Conservation (phyloP, 2,113 vertebrate species). For the Campylorhamphus procurvoides region DNA sequence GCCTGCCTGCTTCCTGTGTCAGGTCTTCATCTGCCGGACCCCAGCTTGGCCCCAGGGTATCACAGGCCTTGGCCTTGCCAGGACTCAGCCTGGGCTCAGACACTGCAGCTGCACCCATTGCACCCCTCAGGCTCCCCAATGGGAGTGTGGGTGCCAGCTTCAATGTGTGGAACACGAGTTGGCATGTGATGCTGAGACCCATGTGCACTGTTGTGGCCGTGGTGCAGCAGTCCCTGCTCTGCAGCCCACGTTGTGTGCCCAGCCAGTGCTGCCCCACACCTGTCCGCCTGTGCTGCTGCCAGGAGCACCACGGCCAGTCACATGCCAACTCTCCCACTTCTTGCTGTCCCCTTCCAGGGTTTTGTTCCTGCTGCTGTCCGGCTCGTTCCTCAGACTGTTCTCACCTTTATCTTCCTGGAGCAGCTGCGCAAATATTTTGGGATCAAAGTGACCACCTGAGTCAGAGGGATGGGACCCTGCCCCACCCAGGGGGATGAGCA, state of each 20-base stretch:
- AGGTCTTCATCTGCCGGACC: rapidly evolving
- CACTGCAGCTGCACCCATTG: neutral
- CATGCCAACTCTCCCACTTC: neutral
- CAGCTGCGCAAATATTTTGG: slow-evolving; percentile 88
- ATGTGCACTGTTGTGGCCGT: neutral
- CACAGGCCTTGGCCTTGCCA: neutral
- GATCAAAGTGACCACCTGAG: slow-evolving; percentile 80
- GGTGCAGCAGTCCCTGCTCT: neutral
- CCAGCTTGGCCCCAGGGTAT: rapidly evolving
- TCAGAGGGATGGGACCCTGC: neutral
- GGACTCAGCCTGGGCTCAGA: neutral
- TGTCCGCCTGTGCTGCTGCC: neutral
- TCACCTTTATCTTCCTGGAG: slow-evolving; percentile 90
- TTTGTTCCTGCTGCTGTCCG: slow-evolving; percentile 88
- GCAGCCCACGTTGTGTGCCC: neutral
- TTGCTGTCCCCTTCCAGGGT: slow-evolving; percentile 71
- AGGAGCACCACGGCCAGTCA: neutral
- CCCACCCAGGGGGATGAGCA: neutral
- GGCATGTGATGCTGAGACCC: neutral
- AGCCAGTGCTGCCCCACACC: rapidly evolving
- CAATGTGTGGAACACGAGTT: neutral
- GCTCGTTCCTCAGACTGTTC: slow-evolving; percentile 86
- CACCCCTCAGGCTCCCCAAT: neutral
- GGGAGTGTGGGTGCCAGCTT: neutral
- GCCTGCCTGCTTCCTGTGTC: neutral